These are phyloP conservation scores for Amia ocellicauda DNA, from an alignment of 2,113 vertebrate genomes.

Conservation along the genomic window DNA sequence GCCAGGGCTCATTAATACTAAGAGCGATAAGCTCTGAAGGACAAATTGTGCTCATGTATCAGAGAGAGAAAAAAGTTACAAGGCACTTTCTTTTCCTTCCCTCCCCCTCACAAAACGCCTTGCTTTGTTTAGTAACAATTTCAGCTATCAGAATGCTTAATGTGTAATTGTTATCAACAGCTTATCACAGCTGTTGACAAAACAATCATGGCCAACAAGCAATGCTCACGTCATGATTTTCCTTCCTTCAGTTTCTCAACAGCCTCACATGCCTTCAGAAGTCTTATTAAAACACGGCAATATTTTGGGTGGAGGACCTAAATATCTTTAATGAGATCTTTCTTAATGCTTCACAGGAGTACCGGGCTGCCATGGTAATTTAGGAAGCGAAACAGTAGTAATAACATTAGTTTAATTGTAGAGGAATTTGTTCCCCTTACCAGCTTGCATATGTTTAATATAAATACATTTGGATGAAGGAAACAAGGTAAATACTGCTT, in stretches of 20 bases:
- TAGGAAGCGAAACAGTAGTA: conserved; percentile 27
- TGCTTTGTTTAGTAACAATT: conserved; percentile 65
- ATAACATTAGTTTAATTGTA: conserved; percentile 23
- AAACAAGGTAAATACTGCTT: conserved; percentile 28
- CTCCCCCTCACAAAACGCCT: conserved; percentile 30
- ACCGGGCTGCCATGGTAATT: conserved; percentile 32
- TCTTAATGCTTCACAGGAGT: conserved; percentile 27
- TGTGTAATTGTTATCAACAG: conserved; percentile 57
- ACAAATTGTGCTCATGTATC: conserved; percentile 69
- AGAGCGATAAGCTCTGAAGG: conserved; percentile 70
- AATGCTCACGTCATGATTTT: conserved; percentile 12
- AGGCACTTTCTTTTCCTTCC: conserved; percentile 31
- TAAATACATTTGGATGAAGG: conserved; percentile 22
- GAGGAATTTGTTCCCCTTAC: conserved; percentile 10
- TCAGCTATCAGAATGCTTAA: conserved; percentile 52
- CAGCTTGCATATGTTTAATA: conserved; percentile 26
- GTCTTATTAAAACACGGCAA: conserved; percentile 30
- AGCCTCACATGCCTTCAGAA: conserved; percentile 33
- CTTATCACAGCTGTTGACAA: conserved; percentile 54
- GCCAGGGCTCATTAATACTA: conserved; percentile 71
- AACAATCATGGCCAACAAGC: conserved; percentile 34
- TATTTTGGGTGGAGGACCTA: conserved; percentile 18
- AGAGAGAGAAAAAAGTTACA: conserved; percentile 45
- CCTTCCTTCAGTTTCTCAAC: conserved; percentile 35
- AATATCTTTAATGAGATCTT: conserved; percentile 36